Evolutionary conservation across 1,140 invertebrate species (phyloP).

Genomic region (Brachionus calyciflorus): DNA sequence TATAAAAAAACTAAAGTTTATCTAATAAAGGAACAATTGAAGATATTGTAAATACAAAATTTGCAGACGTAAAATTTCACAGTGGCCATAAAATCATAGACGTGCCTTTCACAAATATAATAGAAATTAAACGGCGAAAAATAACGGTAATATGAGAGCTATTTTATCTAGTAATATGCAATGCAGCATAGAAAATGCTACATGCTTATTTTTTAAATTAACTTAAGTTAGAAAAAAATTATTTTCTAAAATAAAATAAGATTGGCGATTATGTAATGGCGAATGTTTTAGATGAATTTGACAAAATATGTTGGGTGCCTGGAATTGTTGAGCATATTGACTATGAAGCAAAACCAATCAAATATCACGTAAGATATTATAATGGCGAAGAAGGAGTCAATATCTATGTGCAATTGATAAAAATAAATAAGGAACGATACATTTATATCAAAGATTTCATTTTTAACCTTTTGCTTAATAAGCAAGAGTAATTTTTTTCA

Average conservation of each 20-base stretch:
- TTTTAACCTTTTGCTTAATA: background rate
- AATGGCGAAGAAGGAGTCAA: constrained; percentile 8
- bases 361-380: constrained; percentile 10
- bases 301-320: constrained; percentile 40
- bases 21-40: background rate
- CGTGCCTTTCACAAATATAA: constrained; percentile 23
- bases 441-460: background rate
- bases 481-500: background rate
- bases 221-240: background rate
- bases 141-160: background rate
- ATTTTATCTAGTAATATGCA: too few relatives aligned
- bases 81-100: constrained; percentile 1
- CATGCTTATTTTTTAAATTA: too few relatives aligned
- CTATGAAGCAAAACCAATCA: background rate
- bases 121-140: constrained; percentile 16
- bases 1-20: background rate
- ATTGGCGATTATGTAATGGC: constrained; percentile 42
- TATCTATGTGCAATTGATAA: constrained; percentile 29
- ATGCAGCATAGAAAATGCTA: too few relatives aligned
- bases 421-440: constrained; percentile 1
- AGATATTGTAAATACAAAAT: background rate
- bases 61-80: constrained; percentile 19
- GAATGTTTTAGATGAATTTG: constrained; percentile 16
- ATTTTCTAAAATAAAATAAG: background rate
- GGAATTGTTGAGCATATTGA: constrained; percentile 1